phyloP scores from a whole-genome alignment of 2,888 invertebrate species.

The Leucozona laternaria region DNA sequence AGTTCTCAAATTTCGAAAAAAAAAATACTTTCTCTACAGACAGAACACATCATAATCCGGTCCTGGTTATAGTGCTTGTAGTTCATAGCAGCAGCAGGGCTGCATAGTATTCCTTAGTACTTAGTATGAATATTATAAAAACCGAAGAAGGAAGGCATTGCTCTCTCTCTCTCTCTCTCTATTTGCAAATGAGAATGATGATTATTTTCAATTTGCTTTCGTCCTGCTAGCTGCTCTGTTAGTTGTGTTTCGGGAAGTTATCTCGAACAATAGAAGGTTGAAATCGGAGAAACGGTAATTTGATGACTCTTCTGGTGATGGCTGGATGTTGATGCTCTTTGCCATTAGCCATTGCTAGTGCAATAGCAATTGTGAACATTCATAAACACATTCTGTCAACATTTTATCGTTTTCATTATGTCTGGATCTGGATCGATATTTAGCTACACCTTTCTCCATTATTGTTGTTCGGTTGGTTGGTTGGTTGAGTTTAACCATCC shows the following conservation, averaged over 20 bases:
- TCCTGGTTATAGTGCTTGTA: background rate
- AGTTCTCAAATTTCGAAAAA: too few relatives aligned
- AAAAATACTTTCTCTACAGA: too few relatives aligned
- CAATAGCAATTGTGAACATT: conserved; percentile 15
- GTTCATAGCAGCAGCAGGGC: background rate
- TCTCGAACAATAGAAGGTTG: conserved; percentile 30
- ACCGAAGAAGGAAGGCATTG: background rate
- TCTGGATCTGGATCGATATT: conserved; percentile 65
- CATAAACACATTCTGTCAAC: conserved; percentile 43
- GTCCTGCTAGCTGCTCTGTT: conserved; percentile 6
- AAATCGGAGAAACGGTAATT: conserved; percentile 49
- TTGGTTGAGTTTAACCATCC: background rate
- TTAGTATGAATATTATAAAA: conserved; percentile 11
- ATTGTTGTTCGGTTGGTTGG: background rate
- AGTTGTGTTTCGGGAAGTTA: conserved; percentile 52
- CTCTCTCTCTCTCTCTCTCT: background rate
- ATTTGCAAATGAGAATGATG: conserved; percentile 17
- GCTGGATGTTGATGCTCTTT: conserved; percentile 24
- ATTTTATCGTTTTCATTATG: conserved; percentile 52
- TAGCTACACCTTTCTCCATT: conserved; percentile 18
- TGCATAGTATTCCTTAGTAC: background rate
- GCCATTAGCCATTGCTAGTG: background rate
- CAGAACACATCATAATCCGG: background rate
- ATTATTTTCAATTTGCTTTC: conserved; percentile 65
- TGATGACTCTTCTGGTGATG: conserved; percentile 46